Base-by-base conservation (phyloP, 2,113 vertebrate species). In the Salvator merianae region DNA sequence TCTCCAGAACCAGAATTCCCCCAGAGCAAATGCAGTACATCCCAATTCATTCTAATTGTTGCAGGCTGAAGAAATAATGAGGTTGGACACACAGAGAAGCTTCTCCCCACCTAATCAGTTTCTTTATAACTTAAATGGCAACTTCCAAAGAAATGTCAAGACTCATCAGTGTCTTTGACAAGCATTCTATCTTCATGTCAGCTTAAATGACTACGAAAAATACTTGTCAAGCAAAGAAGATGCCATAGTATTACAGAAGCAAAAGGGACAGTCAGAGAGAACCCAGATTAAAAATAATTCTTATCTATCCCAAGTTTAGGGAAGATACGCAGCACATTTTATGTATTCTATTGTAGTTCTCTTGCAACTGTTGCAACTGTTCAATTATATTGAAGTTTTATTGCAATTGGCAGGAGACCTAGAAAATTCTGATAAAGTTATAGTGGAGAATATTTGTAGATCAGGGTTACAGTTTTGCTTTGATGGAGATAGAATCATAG, bases 131-230 rank as follows among this genome's bases (percentile, higher is more conserved):
- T 84, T 70, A 88, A 86, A 63, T 69, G 38, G 63, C 82, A 75
- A 7, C 10, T 84, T 91, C n/a, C 62, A 73, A 85, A 68, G 38
- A 62, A 87, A 89, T 50, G 69, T 47, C 83, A 93, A 82, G 88
- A 86, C 30, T 68, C 4, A 34, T 87, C 1, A 34, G 59, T 63
- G 20, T 78, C 70, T 40, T 12, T 1, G 0, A 88, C 76, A 82
- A 47, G 12, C 24, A 80, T 81, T 80, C 20, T 82, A 36, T 79
- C 62, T 76, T 22, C 4, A 18, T 10, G 34, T 5, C 85, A 36
- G 77, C 76, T 87, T 79, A 50, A 72, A 59, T 68, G 20, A 40
- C 18, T 63, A 36, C n/a, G 85, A 28, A 53, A 85, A 26, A 20
- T 77, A 38, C 65, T 55, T 73, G 55, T 55, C 85, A 88, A 76